Percentiles rank a stretch among this genome's conserved stretches.
phyloP scores from a whole-genome alignment of 2,888 invertebrate genomes.

The Pachydiplax longipennis region DNA sequence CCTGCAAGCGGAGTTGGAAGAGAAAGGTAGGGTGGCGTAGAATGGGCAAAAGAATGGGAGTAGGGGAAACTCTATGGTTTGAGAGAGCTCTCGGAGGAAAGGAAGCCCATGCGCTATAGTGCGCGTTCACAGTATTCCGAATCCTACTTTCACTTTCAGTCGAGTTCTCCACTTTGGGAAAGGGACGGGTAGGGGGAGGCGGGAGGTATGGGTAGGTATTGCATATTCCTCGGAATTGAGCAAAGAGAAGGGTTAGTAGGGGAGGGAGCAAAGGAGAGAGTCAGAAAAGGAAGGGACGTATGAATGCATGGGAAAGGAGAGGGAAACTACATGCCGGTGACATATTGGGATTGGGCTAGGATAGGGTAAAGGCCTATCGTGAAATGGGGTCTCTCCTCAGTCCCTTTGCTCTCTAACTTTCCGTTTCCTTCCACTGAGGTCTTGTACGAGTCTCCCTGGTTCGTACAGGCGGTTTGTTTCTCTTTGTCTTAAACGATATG shows the following conservation, averaged over 20 bases:
- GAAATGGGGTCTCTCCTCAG: not conserved
- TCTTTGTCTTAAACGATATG: not conserved
- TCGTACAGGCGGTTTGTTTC: not conserved
- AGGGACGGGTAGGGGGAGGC: not conserved
- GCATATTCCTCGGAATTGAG: no score
- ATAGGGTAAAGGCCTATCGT: not conserved
- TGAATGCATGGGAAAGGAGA: not conserved
- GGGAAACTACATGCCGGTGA: not conserved
- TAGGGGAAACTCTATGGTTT: not conserved
- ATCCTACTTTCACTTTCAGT: slow-evolving; percentile 10
- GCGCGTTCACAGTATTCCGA: not conserved
- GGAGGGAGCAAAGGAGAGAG: not conserved
- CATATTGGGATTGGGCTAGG: not conserved
- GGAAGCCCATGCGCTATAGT: not conserved
- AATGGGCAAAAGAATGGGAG: not conserved
- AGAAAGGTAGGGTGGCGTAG: not conserved
- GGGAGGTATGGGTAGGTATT: not conserved
- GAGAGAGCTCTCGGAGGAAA: not conserved
- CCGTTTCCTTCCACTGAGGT: not conserved
- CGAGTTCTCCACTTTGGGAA: not conserved
- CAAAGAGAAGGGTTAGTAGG: not conserved
- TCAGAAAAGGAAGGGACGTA: not conserved
- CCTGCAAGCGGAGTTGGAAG: not conserved
- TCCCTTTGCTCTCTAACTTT: not conserved
- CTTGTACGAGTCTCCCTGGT: not conserved